These are phyloP conservation scores for Circaetus gallicus DNA, from an alignment of 2,113 vertebrate species.

Conservation along the genomic window DNA sequence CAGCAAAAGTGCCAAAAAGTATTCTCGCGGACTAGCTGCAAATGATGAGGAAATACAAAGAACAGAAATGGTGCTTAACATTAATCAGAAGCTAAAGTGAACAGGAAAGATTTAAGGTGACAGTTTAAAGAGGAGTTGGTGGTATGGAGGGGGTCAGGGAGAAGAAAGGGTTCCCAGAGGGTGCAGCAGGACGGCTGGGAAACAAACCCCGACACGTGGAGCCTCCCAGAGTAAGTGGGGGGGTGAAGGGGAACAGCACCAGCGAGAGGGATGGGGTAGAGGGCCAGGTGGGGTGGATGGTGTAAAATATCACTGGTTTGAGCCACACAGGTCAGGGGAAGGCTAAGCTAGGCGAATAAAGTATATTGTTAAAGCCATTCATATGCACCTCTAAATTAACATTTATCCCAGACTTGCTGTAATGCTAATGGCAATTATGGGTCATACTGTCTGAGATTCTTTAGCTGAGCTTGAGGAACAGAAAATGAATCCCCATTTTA, in stretches of 20 bases:
- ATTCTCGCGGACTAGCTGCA: neutral
- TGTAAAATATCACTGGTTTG: neutral
- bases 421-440: neutral
- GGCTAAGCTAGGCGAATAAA: neutral
- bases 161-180: neutral
- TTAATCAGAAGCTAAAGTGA: neutral
- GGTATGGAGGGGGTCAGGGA: neutral
- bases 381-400: neutral
- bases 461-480: neutral
- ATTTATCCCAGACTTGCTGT: neutral
- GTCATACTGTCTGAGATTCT: neutral
- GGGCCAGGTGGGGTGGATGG: neutral
- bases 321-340: neutral
- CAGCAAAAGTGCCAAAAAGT: neutral
- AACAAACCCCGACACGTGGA: rapidly evolving
- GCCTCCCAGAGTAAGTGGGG: neutral
- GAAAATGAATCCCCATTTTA: neutral
- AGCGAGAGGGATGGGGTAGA: neutral
- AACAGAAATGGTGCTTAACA: neutral
- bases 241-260: rapidly evolving
- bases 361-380: neutral
- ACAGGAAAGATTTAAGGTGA: neutral
- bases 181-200: neutral
- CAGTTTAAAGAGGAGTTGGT: neutral
- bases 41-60: neutral